phyloP scores from a whole-genome alignment of 2,797 vertebrate genomes.

The Leuciscus waleckii region DNA sequence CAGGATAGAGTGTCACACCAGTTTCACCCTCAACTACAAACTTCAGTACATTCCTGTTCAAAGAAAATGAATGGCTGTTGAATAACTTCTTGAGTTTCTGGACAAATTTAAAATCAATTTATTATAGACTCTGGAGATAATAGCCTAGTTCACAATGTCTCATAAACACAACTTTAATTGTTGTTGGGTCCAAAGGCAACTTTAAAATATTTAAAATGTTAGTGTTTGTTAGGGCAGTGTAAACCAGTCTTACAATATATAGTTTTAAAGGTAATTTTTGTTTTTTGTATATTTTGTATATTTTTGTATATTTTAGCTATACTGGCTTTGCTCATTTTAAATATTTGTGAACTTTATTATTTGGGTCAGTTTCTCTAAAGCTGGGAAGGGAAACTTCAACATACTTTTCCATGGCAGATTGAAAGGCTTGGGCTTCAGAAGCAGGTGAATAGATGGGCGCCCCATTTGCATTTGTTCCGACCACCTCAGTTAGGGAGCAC shows the following conservation, averaged over 20 bases:
- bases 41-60: slow-evolving; percentile 74
- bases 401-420: slow-evolving; percentile 87
- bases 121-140: neutral
- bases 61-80: slow-evolving; percentile 32
- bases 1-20: slow-evolving; percentile 81
- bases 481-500: slow-evolving; percentile 86
- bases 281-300: neutral
- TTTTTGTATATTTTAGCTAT: neutral
- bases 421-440: slow-evolving; percentile 82
- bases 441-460: slow-evolving; percentile 77
- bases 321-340: neutral
- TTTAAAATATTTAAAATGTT: neutral
- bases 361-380: neutral
- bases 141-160: neutral
- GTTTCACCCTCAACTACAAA: slow-evolving; percentile 74
- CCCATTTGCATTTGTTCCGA: slow-evolving; percentile 71
- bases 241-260: neutral
- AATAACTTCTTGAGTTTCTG: neutral
- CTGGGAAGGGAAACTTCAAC: slow-evolving; percentile 28
- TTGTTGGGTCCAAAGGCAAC: neutral
- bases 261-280: neutral
- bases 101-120: neutral
- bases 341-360: neutral
- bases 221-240: neutral
- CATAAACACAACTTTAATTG: neutral